Conservation (phyloP, 2,888 invertebrate species). For the Agrenia bidenticulata region DNA sequence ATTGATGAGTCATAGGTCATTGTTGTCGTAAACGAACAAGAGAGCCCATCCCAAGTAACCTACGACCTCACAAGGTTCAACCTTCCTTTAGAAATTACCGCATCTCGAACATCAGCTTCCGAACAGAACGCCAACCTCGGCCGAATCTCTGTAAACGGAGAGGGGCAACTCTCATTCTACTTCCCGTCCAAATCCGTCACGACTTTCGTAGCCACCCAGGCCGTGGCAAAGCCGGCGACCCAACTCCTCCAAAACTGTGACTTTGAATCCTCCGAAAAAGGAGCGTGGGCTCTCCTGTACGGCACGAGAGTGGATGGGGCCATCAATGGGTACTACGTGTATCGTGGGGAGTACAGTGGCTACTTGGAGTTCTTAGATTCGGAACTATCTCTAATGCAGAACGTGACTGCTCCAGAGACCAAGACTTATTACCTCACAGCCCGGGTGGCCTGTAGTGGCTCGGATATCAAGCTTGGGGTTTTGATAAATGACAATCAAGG, state of each 20-base stretch:
- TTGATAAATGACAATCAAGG: constrained; percentile 39
- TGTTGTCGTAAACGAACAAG: constrained; percentile 34
- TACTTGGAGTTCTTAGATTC: constrained; percentile 27
- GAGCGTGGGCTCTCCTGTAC: constrained; percentile 24
- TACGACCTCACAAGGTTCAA: constrained; percentile 25
- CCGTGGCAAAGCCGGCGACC: neutral
- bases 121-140: constrained; percentile 28
- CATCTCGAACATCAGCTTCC: constrained; percentile 38
- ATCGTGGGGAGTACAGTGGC: constrained; percentile 36
- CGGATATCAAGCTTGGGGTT: constrained; percentile 30
- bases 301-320: constrained; percentile 28
- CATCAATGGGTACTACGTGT: constrained; percentile 33
- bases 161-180: constrained; percentile 17
- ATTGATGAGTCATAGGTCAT: constrained; percentile 30
- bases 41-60: neutral
- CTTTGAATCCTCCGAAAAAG: constrained; percentile 33
- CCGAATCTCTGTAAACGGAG: constrained; percentile 10
- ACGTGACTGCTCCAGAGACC: constrained; percentile 25
- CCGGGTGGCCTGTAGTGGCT: constrained; percentile 40
- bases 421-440: constrained; percentile 35
- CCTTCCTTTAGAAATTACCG: constrained; percentile 10
- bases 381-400: constrained; percentile 37
- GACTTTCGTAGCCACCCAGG: constrained; percentile 28
- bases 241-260: constrained; percentile 43
- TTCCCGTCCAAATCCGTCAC: constrained; percentile 45